Percentiles rank a stretch among this genome's conserved stretches.
phyloP scores from a whole-genome alignment of 2,113 vertebrate genomes.

The Hymenochirus boettgeri region DNA sequence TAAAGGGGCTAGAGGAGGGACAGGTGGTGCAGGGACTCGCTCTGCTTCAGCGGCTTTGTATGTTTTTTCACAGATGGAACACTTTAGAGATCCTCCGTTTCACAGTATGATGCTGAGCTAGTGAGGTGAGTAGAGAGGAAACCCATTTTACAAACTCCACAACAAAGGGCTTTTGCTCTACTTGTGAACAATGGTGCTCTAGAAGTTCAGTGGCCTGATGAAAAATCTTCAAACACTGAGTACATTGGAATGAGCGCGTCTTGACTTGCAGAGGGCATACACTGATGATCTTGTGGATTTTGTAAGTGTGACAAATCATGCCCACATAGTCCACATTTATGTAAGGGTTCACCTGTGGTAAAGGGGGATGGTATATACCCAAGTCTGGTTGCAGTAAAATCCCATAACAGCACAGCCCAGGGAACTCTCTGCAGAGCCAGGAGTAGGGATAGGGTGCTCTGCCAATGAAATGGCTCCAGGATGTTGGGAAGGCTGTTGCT shows the following conservation, averaged over 20 bases:
- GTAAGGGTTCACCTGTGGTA: constrained; percentile 66
- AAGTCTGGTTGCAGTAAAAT: constrained; percentile 85
- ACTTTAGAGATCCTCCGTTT: constrained; percentile 86
- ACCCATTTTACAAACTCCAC: constrained; percentile 96
- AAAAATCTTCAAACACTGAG: constrained; percentile 96
- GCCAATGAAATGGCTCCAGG: constrained; percentile 72
- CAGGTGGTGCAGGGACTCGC: constrained; percentile 36
- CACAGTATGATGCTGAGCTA: constrained; percentile 89
- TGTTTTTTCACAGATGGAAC: constrained; percentile 95
- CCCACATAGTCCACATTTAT: constrained; percentile 88
- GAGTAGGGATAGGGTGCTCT: constrained; percentile 80
- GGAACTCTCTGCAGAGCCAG: constrained; percentile 68
- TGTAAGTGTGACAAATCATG: constrained; percentile 87
- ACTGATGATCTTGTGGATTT: constrained; percentile 92
- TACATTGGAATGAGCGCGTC: constrained; percentile 96
- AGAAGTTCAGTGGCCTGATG: constrained; percentile 93
- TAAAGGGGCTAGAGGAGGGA: constrained; percentile 51
- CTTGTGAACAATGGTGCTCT: constrained; percentile 95
- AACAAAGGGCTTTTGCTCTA: constrained; percentile 96
- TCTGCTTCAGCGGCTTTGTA: constrained; percentile 73
- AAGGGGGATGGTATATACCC: constrained; percentile 61
- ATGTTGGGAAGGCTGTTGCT: constrained; percentile 71
- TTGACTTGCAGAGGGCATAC: constrained; percentile 75
- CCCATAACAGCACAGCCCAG: constrained; percentile 93
- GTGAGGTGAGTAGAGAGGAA: constrained; percentile 89